A percentile compares a stretch with the other conserved stretches of the same genome.
These are phyloP conservation scores for Rhorus exstirpatorius DNA, from an alignment of 2,888 invertebrate genomes.

Conservation along the genomic window DNA sequence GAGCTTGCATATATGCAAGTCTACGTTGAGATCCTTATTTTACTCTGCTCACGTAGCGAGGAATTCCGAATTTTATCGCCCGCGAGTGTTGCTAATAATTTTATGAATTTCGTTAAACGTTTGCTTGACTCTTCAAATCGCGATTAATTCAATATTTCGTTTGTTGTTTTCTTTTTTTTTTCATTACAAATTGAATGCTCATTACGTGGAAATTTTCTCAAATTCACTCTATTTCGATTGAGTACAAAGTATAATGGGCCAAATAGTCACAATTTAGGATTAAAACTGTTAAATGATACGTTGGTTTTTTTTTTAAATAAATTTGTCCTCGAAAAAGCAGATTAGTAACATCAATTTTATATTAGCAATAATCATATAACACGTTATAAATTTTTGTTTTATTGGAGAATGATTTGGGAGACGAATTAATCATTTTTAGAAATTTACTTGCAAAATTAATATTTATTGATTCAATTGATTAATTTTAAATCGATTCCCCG, in stretches of 20 bases:
- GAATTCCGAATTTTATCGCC: neutral
- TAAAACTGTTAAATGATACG: too few relatives aligned
- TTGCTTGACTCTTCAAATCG: neutral
- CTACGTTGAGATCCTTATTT: conserved; percentile 41
- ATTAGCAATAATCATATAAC: too few relatives aligned
- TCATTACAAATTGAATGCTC: too few relatives aligned
- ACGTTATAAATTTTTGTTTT: too few relatives aligned
- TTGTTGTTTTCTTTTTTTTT: neutral
- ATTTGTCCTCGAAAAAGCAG: too few relatives aligned
- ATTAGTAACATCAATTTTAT: too few relatives aligned
- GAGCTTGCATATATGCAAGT: conserved; percentile 62
- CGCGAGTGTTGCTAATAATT: neutral
- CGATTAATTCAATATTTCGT: neutral
- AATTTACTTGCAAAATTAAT: conserved; percentile 11
- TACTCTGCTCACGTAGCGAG: neutral
- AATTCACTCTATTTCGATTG: too few relatives aligned
- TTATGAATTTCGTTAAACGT: neutral
- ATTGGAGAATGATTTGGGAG: neutral
- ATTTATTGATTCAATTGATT: conserved; percentile 41
- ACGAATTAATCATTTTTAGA: conserved; percentile 7
- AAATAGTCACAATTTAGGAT: too few relatives aligned
- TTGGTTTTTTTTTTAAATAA: too few relatives aligned
- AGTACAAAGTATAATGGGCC: too few relatives aligned
- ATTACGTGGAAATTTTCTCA: too few relatives aligned
- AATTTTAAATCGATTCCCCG: conserved; percentile 52